Conservation (phyloP, 2,113 vertebrate genomes). For the Lasiurus cinereus region DNA sequence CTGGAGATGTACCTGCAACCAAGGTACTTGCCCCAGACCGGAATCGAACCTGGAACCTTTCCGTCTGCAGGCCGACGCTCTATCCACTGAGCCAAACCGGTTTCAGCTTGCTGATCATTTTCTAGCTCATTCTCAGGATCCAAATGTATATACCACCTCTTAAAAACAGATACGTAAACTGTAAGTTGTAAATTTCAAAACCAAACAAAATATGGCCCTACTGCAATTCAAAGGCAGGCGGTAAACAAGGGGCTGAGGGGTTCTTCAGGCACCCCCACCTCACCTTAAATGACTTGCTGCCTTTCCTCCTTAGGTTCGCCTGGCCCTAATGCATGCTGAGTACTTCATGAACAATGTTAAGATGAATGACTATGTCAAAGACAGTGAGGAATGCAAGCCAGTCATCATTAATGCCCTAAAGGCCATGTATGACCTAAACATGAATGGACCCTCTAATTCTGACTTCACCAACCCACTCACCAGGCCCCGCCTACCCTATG, state of each 20-base stretch:
- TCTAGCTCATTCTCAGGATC: slow-evolving; percentile 3
- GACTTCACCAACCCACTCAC: slow-evolving; percentile 84
- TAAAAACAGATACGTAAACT: not conserved
- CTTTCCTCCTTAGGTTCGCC: slow-evolving; percentile 86
- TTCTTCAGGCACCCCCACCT: not conserved
- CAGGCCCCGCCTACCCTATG: slow-evolving; percentile 89
- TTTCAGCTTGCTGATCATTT: not conserved
- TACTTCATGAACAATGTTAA: slow-evolving; percentile 91
- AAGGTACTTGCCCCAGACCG: too few species aligned
- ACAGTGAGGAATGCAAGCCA: slow-evolving; percentile 86
- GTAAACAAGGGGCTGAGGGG: not conserved
- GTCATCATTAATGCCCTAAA: slow-evolving; percentile 86
- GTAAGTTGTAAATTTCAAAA: slow-evolving; percentile 11
- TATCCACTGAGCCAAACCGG: too few species aligned
- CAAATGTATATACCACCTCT: not conserved
- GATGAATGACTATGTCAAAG: slow-evolving; percentile 87
- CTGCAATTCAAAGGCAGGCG: not conserved
- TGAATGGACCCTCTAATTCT: slow-evolving; percentile 79
- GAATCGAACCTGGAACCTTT: too few species aligned
- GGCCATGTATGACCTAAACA: slow-evolving; percentile 88
- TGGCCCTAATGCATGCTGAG: slow-evolving; percentile 87
- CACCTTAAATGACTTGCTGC: slow-evolving; percentile 57
- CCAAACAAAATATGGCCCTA: not conserved
- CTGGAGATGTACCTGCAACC: too few species aligned
- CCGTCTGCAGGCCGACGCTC: too few species aligned